Base-by-base conservation (phyloP, 2,113 vertebrate species). In the Phocoena phocoena region DNA sequence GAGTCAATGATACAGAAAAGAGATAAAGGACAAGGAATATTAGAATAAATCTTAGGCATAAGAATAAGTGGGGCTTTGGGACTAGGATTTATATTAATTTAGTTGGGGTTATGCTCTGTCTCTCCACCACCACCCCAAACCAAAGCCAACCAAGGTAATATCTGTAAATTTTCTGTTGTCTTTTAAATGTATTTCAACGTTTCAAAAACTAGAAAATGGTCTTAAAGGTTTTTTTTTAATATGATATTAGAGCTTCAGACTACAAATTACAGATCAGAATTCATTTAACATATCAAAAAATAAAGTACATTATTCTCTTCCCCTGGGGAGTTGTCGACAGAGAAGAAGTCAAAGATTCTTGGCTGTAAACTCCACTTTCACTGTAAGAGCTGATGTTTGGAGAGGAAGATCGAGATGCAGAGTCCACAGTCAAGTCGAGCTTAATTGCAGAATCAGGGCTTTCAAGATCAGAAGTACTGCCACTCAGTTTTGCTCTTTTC, bases 401-500 rank as follows among this genome's bases (percentile, higher is more conserved):
- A 21, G 98, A 99, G 23, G 99, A 99, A 2, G 98, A 98, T 2
- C 97, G 98, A 0, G 98, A 99, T 0, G 98, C 98, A 0, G 98
- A 99, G 26, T 99, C 99, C 60, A 97, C 65, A 14, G 96, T 90
- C 14, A 98, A 92, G 4, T 99, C 99, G 0, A 98, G 97, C 85
- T 98, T 99, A 63, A 99, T 71, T 0, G 98, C 99, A 0, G 99
- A 99, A 86, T 99, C 99, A 0, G 99, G 99, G 77, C 99, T 99
- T 93, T 99, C 99, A 25, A 98, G 98, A 26, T 99, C 99, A 0
- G 98, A 98, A 38, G 98, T 74, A 91, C 98, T 98, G 73, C 99
- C 97, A 93, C 98, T 99, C 8, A 99, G 98, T 97, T 99, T 99
- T 0, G 99, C 99, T 92, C 99, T 98, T 98, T 99, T 99, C 98